Percentiles rank a stretch among this genome's conserved stretches.
Conservation (phyloP, 92 coral and sea anemone genomes). For the Palythoa grandis region DNA sequence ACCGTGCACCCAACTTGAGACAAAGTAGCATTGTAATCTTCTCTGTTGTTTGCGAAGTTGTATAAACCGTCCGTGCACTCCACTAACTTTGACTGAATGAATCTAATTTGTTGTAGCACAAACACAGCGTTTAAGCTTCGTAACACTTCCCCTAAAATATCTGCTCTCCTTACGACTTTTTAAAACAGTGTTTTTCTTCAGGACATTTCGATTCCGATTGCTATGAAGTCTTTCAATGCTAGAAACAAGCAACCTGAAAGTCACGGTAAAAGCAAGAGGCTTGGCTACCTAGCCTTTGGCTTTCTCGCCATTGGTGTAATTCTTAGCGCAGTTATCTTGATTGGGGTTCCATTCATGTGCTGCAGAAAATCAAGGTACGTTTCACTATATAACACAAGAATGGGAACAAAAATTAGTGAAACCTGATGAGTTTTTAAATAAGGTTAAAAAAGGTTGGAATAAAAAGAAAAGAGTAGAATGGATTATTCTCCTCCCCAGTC, state of each 20-base stretch:
- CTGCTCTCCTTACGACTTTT: too few relatives aligned
- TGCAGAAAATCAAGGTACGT: slow-evolving; percentile 22
- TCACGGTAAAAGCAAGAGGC: background rate
- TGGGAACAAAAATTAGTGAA: background rate
- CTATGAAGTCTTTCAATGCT: background rate
- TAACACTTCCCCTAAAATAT: too few relatives aligned
- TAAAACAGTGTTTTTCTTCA: background rate
- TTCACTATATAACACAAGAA: background rate
- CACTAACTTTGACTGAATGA: too few relatives aligned
- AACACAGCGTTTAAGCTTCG: too few relatives aligned
- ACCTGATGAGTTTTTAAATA: background rate
- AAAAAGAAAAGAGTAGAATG: too few relatives aligned
- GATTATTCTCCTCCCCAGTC: too few relatives aligned
- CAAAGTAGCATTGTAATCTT: too few relatives aligned
- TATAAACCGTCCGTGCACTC: too few relatives aligned
- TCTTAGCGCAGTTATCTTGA: slow-evolving; percentile 7
- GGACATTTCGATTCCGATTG: background rate
- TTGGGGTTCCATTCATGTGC: slow-evolving; percentile 30
- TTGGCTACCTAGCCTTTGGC: background rate
- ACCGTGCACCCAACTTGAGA: too few relatives aligned
- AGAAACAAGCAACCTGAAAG: background rate
- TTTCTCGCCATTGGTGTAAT: slow-evolving; percentile 31
- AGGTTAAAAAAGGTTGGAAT: too few relatives aligned
- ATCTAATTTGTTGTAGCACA: too few relatives aligned
- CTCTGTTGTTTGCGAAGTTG: too few relatives aligned